Base-by-base conservation (phyloP, 2,888 invertebrate species). In the Ypsolopha scabrella region DNA sequence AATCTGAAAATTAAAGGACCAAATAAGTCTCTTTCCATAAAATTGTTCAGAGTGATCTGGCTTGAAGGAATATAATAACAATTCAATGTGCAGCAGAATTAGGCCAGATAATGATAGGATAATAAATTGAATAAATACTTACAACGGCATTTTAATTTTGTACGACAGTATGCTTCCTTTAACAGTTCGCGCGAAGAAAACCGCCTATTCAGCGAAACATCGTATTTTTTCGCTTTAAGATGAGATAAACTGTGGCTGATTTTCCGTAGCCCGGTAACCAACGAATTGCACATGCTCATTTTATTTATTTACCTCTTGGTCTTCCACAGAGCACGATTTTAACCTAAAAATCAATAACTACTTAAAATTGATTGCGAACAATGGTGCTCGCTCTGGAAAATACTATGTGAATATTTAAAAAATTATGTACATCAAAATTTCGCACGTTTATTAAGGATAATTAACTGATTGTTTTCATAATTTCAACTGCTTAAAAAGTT, bases 61-160 rank as follows among this genome's bases (percentile, higher is more conserved):
- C 24, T 24, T 24, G n/a, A 24, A 24, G 24, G 24, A 24, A 24
- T 24, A 24, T 2, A 24, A 24, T 24, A 24, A 24, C 4, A 4
- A 24, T 24, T 38, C 38, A 8, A 38, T 10, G 2, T n/a, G 9
- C 38, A 38, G 8, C 38, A 8, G 13, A 8, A 6, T 45, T 51
- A n/a, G 43, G 11, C 6, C 1, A 13, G n/a, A 44, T 7, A 48
- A 37, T 9, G 10, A 6, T 45, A n/a, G 11, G 13, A 11, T 6
- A 41, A 41, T 41, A 41, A 13, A 41, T 13, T 43, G 2, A 43
- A 2, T 43, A 51, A 44, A 52, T 60, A 90, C 92, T 90, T 87
- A 93, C 93, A 93, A 82, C 89, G 87, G 76, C 92, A 93, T 80
- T 92, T 92, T 54, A 89, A 77, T 78, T 90, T 91, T 14, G 91